A percentile compares a stretch with the other conserved stretches of the same genome.
phyloP scores from a whole-genome alignment of 2,113 vertebrate species.

The Ceyx melanurus region DNA sequence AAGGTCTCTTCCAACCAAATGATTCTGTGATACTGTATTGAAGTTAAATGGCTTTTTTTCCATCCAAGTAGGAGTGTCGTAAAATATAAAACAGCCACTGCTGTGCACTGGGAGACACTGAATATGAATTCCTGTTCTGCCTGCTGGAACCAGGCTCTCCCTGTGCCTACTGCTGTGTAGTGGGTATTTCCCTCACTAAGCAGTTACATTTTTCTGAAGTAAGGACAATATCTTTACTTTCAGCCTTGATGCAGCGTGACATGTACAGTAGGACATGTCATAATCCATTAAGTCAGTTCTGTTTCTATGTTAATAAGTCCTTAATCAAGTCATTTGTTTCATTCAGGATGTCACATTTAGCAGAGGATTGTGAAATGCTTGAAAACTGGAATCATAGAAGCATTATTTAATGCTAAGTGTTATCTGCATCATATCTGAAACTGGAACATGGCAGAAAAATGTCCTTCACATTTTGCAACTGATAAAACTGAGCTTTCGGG shows the following conservation, averaged over 20 bases:
- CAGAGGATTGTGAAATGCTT: conserved; percentile 46
- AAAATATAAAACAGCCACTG: background rate
- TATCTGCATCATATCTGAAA: conserved; percentile 41
- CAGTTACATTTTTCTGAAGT: background rate
- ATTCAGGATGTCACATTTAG: conserved; percentile 66
- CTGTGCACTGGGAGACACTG: background rate
- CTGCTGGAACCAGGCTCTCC: background rate
- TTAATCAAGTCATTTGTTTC: conserved; percentile 74
- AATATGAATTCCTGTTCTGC: background rate
- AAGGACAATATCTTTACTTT: conserved; percentile 27
- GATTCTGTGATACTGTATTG: background rate
- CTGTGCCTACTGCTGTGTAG: background rate
- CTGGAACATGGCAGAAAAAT: conserved; percentile 44
- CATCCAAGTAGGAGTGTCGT: background rate
- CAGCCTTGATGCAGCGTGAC: conserved; percentile 56
- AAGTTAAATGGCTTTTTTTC: background rate
- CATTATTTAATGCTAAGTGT: conserved; percentile 50
- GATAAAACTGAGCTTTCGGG: conserved; percentile 21
- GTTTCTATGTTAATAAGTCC: conserved; percentile 65
- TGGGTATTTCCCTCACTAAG: background rate
- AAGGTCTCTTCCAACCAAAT: too few relatives aligned
- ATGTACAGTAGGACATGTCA: conserved; percentile 57
- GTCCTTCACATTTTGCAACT: conserved; percentile 35
- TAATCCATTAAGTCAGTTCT: conserved; percentile 55
- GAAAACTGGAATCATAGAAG: conserved; percentile 41